phyloP scores from a whole-genome alignment of 2,888 invertebrate genomes.

The Pandemis cinnamomeana region DNA sequence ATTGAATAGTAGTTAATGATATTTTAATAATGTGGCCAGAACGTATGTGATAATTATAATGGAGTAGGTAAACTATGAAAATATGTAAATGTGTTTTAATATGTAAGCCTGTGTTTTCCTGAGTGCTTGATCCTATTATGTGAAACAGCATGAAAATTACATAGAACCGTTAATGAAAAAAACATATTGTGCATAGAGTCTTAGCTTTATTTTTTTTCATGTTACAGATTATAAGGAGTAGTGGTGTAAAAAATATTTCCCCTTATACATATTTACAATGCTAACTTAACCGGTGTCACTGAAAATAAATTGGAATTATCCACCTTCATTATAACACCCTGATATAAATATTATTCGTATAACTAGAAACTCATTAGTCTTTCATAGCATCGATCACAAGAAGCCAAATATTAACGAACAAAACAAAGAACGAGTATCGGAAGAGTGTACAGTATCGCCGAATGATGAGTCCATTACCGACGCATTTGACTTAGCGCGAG shows the following conservation, averaged over 20 bases:
- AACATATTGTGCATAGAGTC: too few relatives aligned
- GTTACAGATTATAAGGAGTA: too few relatives aligned
- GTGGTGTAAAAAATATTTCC: too few relatives aligned
- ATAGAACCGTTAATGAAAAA: too few relatives aligned
- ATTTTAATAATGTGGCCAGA: neutral
- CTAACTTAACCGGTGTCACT: neutral
- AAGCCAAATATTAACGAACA: constrained; percentile 26
- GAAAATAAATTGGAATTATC: neutral
- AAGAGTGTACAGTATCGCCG: constrained; percentile 25
- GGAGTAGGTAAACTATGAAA: neutral
- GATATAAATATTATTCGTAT: neutral
- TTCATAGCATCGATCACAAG: constrained; percentile 11
- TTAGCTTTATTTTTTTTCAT: too few relatives aligned
- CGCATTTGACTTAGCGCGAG: constrained; percentile 59
- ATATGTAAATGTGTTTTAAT: too few relatives aligned
- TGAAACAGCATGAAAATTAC: too few relatives aligned
- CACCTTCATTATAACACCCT: neutral
- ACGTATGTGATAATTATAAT: neutral
- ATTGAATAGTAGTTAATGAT: neutral
- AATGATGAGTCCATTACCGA: constrained; percentile 60
- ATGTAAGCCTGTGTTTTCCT: too few relatives aligned
- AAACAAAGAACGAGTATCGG: constrained; percentile 32
- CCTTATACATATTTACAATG: neutral
- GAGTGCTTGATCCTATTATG: too few relatives aligned
- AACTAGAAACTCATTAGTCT: neutral